Evolutionary conservation across 2,797 vertebrate species (phyloP).

Genomic region (Alcedo atthis): DNA sequence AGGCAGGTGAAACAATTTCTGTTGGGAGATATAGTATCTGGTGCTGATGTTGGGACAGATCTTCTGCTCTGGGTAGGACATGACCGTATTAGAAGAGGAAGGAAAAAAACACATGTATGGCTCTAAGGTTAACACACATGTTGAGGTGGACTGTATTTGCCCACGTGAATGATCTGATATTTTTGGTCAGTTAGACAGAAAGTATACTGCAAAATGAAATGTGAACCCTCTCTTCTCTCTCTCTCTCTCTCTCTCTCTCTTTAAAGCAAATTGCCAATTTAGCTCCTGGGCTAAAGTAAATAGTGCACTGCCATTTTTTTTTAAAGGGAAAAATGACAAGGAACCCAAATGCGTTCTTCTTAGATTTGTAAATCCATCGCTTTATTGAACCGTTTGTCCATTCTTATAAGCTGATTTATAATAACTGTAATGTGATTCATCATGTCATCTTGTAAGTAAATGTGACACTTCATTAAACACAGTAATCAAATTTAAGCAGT

Average conservation of each 20-base stretch:
- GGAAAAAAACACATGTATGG: not conserved
- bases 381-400: slow-evolving; percentile 75
- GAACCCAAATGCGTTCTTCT: slow-evolving; percentile 34
- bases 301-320: slow-evolving; percentile 30
- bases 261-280: slow-evolving; percentile 56
- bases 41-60: not conserved
- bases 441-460: slow-evolving; percentile 80
- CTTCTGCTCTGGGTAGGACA: not conserved
- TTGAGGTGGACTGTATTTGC: slow-evolving; percentile 58
- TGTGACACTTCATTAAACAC: slow-evolving; percentile 83
- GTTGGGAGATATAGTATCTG: not conserved
- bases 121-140: slow-evolving; percentile 5
- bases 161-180: slow-evolving; percentile 49
- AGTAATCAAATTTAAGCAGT: slow-evolving; percentile 79
- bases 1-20: not conserved
- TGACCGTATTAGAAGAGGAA: not conserved
- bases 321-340: slow-evolving; percentile 44
- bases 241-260: not conserved
- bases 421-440: slow-evolving; percentile 74
- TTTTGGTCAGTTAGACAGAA: slow-evolving; percentile 57
- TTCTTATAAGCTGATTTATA: slow-evolving; percentile 77
- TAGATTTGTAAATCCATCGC: slow-evolving; percentile 57
- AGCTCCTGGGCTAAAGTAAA: slow-evolving; percentile 61
- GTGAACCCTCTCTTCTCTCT: not conserved
- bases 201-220: not conserved